Conservation (phyloP, 2,797 vertebrate species). For the Malurus splendens region DNA sequence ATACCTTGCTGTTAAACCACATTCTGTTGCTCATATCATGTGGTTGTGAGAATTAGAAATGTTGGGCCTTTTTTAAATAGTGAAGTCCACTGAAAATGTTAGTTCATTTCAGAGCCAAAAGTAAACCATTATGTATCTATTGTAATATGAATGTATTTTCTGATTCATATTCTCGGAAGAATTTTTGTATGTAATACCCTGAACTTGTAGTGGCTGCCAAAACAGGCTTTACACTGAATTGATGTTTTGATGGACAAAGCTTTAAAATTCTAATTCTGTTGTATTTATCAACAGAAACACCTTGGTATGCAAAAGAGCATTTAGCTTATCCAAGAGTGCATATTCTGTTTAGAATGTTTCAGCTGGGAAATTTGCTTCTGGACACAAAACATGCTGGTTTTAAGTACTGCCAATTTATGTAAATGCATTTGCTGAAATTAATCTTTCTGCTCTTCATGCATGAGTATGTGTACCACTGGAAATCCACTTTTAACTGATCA, state of each 20-base stretch:
- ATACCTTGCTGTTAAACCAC: neutral
- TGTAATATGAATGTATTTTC: neutral
- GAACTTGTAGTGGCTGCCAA: neutral
- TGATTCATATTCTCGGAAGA: neutral
- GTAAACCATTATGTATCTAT: neutral
- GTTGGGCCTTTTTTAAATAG: neutral
- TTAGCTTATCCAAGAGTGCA: neutral
- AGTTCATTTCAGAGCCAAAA: neutral
- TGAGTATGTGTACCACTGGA: neutral
- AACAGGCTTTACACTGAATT: neutral
- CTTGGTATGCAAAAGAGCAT: neutral
- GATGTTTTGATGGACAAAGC: neutral
- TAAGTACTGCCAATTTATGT: neutral
- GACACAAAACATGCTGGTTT: neutral
- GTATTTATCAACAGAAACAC: neutral
- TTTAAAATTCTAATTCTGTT: neutral
- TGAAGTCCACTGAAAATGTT: neutral
- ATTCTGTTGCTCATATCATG: neutral
- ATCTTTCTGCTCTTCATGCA: neutral
- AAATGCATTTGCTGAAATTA: neutral
- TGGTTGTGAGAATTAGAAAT: neutral
- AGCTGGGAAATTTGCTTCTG: neutral
- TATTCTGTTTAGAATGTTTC: neutral
- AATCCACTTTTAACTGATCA: neutral
- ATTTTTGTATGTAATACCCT: neutral